Conservation (phyloP, 2,797 vertebrate species). For the Lepidocolaptes lacrymiger region DNA sequence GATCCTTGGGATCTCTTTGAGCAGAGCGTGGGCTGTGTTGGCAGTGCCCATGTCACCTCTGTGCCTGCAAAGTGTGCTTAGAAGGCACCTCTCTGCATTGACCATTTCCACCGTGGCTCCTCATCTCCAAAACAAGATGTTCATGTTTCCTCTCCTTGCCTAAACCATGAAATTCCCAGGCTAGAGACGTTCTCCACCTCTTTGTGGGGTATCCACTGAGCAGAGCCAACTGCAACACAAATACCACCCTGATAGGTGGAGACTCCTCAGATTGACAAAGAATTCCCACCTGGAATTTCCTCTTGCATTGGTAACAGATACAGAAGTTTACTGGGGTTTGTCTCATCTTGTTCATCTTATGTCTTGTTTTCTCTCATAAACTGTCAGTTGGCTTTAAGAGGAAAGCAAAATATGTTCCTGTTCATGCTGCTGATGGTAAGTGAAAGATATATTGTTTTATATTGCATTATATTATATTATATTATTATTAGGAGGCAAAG, state of each 20-base stretch:
- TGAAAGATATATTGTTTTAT: not conserved
- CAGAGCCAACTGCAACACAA: not conserved
- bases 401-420: slow-evolving; percentile 71
- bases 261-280: not conserved
- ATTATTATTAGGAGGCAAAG: not conserved
- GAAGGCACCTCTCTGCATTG: not conserved
- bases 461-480: not conserved
- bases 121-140: not conserved
- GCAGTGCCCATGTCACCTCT: not conserved
- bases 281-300: not conserved
- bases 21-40: not conserved
- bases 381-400: slow-evolving; percentile 88
- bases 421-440: slow-evolving; percentile 70
- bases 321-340: not conserved
- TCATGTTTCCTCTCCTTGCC: not conserved
- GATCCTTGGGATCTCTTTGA: not conserved
- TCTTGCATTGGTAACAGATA: not conserved
- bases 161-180: not conserved
- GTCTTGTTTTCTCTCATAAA: slow-evolving; percentile 3
- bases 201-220: not conserved
- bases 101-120: not conserved
- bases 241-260: not conserved
- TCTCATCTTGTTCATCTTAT: not conserved
- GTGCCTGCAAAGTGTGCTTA: not conserved
- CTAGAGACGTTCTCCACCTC: not conserved